phyloP scores from a whole-genome alignment of 2,113 vertebrate species.

The Mustelus asterias region DNA sequence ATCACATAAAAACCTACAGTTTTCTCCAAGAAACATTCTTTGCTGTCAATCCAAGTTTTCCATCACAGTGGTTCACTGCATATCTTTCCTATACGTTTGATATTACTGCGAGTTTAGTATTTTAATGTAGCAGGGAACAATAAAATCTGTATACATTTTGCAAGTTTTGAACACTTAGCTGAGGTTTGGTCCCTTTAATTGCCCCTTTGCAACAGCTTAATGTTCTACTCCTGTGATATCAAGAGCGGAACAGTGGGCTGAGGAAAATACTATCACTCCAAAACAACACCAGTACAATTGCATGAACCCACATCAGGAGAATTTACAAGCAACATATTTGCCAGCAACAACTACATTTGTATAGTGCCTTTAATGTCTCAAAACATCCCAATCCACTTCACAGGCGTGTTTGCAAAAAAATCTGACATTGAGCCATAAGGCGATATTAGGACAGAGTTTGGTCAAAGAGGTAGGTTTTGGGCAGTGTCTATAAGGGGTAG shows the following conservation, averaged over 20 bases:
- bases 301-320: neutral
- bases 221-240: neutral
- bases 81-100: neutral
- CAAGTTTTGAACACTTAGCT: neutral
- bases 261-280: neutral
- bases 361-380: neutral
- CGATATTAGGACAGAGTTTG: neutral
- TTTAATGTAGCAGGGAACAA: neutral
- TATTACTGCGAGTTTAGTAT: neutral
- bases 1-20: neutral
- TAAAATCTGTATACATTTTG: neutral
- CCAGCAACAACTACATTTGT: neutral
- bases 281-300: neutral
- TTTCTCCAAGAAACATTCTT: neutral
- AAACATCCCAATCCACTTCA: neutral
- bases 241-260: neutral
- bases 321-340: neutral
- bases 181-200: neutral
- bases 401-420: neutral
- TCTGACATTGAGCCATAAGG: neutral
- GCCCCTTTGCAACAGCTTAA: neutral
- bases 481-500: neutral
- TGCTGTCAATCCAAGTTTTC: neutral
- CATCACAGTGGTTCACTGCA: neutral
- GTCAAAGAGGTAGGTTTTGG: neutral